Percentiles rank a stretch among this genome's conserved stretches.
These are phyloP conservation scores for Heliconius charithonia DNA, from an alignment of 2,888 invertebrate genomes.

Conservation along the genomic window DNA sequence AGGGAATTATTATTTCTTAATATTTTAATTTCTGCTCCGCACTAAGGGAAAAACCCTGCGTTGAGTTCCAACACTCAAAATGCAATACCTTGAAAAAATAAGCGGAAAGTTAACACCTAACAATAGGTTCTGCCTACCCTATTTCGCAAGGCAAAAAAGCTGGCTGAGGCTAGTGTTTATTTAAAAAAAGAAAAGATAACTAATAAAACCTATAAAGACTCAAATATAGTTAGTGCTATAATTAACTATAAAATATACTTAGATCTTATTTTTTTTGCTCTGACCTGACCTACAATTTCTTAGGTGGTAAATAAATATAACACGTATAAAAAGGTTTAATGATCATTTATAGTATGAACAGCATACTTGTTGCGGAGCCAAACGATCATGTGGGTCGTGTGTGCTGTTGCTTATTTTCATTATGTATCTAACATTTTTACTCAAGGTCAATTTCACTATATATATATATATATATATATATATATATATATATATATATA, in stretches of 20 bases:
- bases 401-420: slow-evolving; percentile 17
- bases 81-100: too few relatives aligned
- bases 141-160: background rate
- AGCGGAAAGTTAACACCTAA: too few relatives aligned
- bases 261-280: background rate
- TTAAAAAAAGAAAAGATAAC: background rate
- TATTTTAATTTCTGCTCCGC: too few relatives aligned
- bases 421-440: background rate
- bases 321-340: slow-evolving; percentile 13
- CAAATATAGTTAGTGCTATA: background rate
- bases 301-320: slow-evolving; percentile 16
- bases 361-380: slow-evolving; percentile 37
- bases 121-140: too few relatives aligned
- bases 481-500: too few relatives aligned
- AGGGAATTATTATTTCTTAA: too few relatives aligned
- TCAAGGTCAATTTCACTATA: background rate
- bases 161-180: background rate
- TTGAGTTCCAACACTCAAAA: too few relatives aligned
- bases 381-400: slow-evolving; percentile 16
- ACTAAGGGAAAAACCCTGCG: too few relatives aligned
- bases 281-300: slow-evolving; percentile 19
- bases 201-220: background rate
- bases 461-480: too few relatives aligned
- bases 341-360: slow-evolving; percentile 20
- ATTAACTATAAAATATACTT: background rate